Conservation (phyloP, 2,797 vertebrate species). For the Acropternis orthonyx region DNA sequence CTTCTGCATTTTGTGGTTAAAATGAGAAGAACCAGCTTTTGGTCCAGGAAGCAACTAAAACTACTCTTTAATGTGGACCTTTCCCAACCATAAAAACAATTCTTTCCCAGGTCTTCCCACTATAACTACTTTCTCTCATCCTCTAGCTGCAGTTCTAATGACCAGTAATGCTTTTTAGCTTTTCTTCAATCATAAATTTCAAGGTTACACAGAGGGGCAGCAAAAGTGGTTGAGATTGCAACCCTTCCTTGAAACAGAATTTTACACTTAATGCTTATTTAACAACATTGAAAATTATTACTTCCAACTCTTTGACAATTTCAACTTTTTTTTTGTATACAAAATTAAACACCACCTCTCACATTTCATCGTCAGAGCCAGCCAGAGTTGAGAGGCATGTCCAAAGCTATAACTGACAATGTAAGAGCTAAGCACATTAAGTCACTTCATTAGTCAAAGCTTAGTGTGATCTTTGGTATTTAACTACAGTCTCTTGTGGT, state of each 20-base stretch:
- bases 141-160: not conserved
- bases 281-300: not conserved
- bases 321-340: not conserved
- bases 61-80: not conserved
- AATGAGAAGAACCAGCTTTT: not conserved
- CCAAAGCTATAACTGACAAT: not conserved
- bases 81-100: not conserved
- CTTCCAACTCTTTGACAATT: not conserved
- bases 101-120: not conserved
- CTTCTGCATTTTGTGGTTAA: not conserved
- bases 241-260: not conserved
- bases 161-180: not conserved
- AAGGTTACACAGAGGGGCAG: not conserved
- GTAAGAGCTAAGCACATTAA: not conserved
- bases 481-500: not conserved
- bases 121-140: not conserved
- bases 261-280: not conserved
- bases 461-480: not conserved
- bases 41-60: not conserved
- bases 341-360: not conserved
- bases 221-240: not conserved
- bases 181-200: not conserved
- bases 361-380: not conserved
- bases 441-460: fast-evolving
- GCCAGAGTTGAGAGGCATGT: not conserved